phyloP scores from a whole-genome alignment of 2,113 vertebrate genomes.

The Ranitomeya variabilis region DNA sequence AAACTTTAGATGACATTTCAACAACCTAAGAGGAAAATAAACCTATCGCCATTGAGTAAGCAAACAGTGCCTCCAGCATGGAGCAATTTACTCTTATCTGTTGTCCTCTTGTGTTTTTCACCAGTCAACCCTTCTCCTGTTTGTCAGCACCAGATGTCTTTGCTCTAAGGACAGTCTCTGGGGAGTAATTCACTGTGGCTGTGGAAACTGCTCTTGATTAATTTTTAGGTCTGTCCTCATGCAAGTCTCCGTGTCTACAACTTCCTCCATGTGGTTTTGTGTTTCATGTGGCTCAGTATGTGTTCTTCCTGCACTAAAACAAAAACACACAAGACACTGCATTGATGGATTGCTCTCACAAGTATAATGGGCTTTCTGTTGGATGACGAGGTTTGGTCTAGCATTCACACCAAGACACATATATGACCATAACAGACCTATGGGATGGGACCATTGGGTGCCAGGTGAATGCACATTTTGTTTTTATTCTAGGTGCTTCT shows the following conservation, averaged over 20 bases:
- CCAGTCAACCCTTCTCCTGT: not conserved
- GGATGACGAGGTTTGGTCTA: not conserved
- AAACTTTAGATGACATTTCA: not conserved
- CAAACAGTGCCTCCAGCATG: constrained; percentile 23
- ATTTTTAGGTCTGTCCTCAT: constrained; percentile 31
- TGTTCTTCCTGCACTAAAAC: constrained; percentile 27
- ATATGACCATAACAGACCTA: no score
- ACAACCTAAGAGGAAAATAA: constrained; percentile 44
- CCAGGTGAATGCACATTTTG: no score
- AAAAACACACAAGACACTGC: not conserved
- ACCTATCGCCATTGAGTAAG: constrained; percentile 39
- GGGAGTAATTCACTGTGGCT: not conserved
- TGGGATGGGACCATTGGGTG: no score
- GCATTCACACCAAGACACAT: no score
- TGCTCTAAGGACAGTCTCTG: not conserved
- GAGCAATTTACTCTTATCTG: constrained; percentile 42
- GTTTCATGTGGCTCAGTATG: constrained; percentile 34
- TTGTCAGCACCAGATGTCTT: constrained; percentile 44
- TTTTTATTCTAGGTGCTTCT: no score
- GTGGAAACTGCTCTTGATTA: constrained; percentile 24
- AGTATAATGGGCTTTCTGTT: not conserved
- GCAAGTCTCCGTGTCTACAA: constrained; percentile 4
- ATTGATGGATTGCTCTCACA: not conserved
- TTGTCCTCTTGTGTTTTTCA: constrained; percentile 48
- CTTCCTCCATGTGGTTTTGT: constrained; percentile 46